Conservation (phyloP, 2,113 vertebrate genomes). For the Spea bombifrons region DNA sequence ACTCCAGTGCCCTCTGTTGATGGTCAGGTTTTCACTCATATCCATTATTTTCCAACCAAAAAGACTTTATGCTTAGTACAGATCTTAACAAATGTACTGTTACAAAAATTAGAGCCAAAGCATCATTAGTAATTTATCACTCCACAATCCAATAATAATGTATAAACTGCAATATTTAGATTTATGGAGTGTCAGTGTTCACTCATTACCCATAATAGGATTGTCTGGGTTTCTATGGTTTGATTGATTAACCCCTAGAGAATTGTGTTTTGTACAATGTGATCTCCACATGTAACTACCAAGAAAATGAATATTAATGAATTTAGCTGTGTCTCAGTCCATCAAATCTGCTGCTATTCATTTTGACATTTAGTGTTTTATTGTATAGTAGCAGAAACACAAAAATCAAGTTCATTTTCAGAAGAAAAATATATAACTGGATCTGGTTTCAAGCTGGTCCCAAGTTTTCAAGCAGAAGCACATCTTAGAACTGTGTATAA, state of each 20-base stretch:
- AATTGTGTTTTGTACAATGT: slow-evolving; percentile 1
- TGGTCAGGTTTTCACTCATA: too few relatives aligned
- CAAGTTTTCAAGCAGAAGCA: neutral
- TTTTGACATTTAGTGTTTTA: neutral
- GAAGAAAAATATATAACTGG: neutral
- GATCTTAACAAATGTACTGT: too few relatives aligned
- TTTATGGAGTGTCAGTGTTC: slow-evolving; percentile 21
- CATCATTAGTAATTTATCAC: too few relatives aligned
- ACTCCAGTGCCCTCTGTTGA: too few relatives aligned
- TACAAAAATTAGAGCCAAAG: too few relatives aligned
- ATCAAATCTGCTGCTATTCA: neutral
- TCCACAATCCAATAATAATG: too few relatives aligned
- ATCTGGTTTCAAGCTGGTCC: neutral
- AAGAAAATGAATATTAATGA: slow-evolving; percentile 22
- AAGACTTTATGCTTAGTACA: too few relatives aligned
- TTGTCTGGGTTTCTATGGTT: slow-evolving; percentile 17
- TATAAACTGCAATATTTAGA: slow-evolving; percentile 7
- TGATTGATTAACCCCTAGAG: slow-evolving; percentile 35
- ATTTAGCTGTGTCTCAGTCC: neutral
- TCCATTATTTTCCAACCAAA: too few relatives aligned
- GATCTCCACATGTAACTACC: slow-evolving; percentile 32
- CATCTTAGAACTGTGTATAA: neutral
- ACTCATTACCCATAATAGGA: slow-evolving; percentile 20
- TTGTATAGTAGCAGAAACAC: neutral
- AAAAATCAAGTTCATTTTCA: too few relatives aligned